Conservation (phyloP, 1,140 invertebrate genomes). For the Odontomachus brunneus region DNA sequence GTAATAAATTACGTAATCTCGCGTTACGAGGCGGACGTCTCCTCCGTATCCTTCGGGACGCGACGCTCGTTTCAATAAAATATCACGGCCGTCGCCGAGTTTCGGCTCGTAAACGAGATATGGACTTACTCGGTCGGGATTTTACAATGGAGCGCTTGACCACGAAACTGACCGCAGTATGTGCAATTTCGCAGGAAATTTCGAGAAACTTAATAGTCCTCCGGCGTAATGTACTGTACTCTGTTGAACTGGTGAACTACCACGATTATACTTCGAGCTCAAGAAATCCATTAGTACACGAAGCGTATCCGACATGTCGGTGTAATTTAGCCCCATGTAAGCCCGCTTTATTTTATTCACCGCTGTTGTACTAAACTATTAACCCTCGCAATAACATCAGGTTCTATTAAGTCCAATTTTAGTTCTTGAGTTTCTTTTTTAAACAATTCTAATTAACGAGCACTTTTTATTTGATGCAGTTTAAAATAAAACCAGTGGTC, state of each 20-base stretch:
- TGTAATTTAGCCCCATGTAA: no score
- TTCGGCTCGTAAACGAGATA: neutral
- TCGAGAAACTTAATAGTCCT: neutral
- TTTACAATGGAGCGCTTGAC: neutral
- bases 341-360: no score
- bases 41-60: neutral
- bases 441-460: no score
- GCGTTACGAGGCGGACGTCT: neutral
- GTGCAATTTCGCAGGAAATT: constrained; percentile 16
- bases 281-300: constrained; percentile 1
- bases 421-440: no score
- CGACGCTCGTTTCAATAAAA: constrained; percentile 29
- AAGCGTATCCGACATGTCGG: neutral
- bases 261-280: neutral
- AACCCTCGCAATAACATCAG: no score
- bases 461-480: no score
- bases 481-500: no score
- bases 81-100: neutral
- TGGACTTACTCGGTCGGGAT: neutral
- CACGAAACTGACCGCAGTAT: neutral
- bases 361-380: no score
- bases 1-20: neutral
- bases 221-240: neutral
- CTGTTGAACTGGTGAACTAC: neutral
- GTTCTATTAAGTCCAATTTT: no score